Base-by-base conservation (phyloP, 2,113 vertebrate species). In the Paramormyrops kingsleyae region DNA sequence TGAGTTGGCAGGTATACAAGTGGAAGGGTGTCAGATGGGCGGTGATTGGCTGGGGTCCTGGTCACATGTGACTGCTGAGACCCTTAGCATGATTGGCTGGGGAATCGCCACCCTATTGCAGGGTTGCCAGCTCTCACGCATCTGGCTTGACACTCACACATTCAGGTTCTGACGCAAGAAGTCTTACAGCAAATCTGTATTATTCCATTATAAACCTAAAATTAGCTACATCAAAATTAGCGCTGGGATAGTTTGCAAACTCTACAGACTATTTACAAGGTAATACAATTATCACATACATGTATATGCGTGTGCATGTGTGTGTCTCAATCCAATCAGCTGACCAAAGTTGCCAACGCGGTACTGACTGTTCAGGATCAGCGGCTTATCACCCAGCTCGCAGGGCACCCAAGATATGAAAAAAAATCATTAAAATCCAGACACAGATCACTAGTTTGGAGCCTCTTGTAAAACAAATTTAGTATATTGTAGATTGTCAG, bases 391-490 rank as follows among this genome's bases (percentile, higher is more conserved):
- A 0, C 0, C n/a, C 24, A 13, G n/a, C 13, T 17, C 5, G 2
- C 70, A 77, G 31, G 12, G 15, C n/a, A 77, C 31, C 70, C 13
- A 39, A 35, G 70, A 74, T 2, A 74, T 6, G 13, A 74, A 62
- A 27, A 66, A 66, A 66, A 66, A 66, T 27, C 6, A 46, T 94
- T 89, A 93, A 70, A 93, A 93, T 94, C 91, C 92, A 93, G 93
- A 93, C 93, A 94, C 92, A 94, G 94, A 93, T 94, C 93, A 94
- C 94, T 94, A 94, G 95, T 94, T 93, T 89, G 90, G 92, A 91
- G 93, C 93, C 93, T 91, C 94, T 94, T 94, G 95, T 95, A 94
- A 94, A 95, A 94, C 94, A 95, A 95, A 95, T 95, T 95, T 94
- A 92, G 93, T 93, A 39, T 42, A 94, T 95, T 95, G 94, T 95